Conservation (phyloP, 2,113 vertebrate species). For the Caranx melampygus region DNA sequence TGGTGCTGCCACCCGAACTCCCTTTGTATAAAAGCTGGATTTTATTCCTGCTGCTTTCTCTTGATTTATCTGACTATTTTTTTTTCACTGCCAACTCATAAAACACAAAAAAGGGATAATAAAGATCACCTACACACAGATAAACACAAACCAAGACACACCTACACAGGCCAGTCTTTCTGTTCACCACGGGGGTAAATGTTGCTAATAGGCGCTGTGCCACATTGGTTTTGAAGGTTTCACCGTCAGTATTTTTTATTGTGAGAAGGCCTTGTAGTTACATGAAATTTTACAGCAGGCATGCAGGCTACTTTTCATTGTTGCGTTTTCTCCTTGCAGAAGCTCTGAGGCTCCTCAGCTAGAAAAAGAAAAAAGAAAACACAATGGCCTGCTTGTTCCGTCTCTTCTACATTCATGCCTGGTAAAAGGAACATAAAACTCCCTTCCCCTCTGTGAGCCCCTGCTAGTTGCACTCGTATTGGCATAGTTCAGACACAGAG, state of each 20-base stretch:
- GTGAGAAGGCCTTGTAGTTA: conserved; percentile 50
- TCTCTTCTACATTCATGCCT: conserved; percentile 64
- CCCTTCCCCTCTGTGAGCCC: conserved; percentile 41
- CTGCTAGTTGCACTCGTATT: conserved; percentile 57
- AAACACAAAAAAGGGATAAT: conserved; percentile 49
- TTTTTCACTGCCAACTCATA: conserved; percentile 54
- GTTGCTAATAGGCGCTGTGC: conserved; percentile 60
- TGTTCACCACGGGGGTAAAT: conserved; percentile 53
- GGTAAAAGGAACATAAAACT: conserved; percentile 66
- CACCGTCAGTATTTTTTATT: conserved; percentile 51
- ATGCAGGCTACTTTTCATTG: conserved; percentile 54
- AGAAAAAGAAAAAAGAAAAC: conserved; percentile 42
- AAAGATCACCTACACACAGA: conserved; percentile 37
- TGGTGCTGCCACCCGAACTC: neutral
- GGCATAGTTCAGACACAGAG: conserved; percentile 62
- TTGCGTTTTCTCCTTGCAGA: conserved; percentile 55
- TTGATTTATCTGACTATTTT: conserved; percentile 53
- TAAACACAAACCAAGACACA: conserved; percentile 18
- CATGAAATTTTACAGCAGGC: conserved; percentile 66
- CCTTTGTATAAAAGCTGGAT: conserved; percentile 38
- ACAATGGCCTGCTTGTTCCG: conserved; percentile 66
- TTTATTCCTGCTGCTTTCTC: conserved; percentile 26
- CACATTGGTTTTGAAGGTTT: conserved; percentile 34
- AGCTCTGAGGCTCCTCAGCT: conserved; percentile 64
- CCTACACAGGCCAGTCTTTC: conserved; percentile 37